phyloP scores from a whole-genome alignment of 1,140 invertebrate genomes.

The Drosophila athabasca region DNA sequence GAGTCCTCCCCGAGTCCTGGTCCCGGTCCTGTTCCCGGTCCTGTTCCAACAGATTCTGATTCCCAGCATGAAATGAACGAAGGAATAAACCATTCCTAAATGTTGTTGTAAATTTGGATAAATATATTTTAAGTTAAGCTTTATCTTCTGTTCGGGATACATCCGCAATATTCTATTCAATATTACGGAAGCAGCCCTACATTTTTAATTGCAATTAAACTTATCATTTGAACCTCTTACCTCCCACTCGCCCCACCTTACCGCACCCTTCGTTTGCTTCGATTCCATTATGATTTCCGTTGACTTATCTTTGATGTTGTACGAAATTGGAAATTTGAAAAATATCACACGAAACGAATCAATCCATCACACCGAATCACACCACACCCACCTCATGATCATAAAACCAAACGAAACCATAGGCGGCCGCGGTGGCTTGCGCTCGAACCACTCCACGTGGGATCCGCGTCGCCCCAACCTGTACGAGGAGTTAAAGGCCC shows the following conservation, averaged over 20 bases:
- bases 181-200: not conserved
- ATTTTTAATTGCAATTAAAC: slow-evolving; percentile 19
- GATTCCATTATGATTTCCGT: slow-evolving; percentile 60
- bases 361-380: slow-evolving; percentile 36
- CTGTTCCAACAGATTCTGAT: not conserved
- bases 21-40: not conserved
- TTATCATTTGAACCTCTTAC: slow-evolving; percentile 46
- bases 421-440: slow-evolving; percentile 83
- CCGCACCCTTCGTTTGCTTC: slow-evolving; percentile 52
- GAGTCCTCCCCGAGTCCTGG: not conserved
- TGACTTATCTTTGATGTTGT: slow-evolving; percentile 73
- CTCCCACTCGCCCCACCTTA: slow-evolving; percentile 45
- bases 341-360: slow-evolving; percentile 37
- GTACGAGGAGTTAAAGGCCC: slow-evolving; percentile 91
- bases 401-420: slow-evolving; percentile 26
- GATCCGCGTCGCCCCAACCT: slow-evolving; percentile 91
- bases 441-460: slow-evolving; percentile 91
- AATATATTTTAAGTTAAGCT: slow-evolving; percentile 26
- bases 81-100: slow-evolving; percentile 52
- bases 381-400: slow-evolving; percentile 25
- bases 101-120: slow-evolving; percentile 74
- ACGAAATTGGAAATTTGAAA: slow-evolving; percentile 77
- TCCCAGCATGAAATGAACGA: slow-evolving; percentile 21
- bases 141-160: slow-evolving; percentile 18
- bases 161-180: not conserved